Conservation (phyloP, 2,113 vertebrate genomes). For the Enhydra lutris region DNA sequence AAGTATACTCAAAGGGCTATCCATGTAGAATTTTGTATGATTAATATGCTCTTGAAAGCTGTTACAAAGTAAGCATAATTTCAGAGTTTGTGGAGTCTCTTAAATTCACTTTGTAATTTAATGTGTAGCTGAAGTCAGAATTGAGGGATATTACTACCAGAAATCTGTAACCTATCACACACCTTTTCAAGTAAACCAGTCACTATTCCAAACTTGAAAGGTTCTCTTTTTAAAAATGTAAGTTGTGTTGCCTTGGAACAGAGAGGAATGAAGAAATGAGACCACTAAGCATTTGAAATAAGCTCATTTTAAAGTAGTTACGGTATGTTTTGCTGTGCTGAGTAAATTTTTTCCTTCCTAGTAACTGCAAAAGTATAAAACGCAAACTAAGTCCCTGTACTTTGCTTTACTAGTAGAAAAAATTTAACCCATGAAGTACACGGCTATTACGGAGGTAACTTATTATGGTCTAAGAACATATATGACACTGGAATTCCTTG, state of each 20-base stretch:
- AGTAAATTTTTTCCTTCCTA: slow-evolving; percentile 9
- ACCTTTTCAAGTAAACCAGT: slow-evolving; percentile 8
- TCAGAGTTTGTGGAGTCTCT: not conserved
- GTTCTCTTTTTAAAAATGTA: not conserved
- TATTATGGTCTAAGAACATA: not conserved
- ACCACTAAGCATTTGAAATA: not conserved
- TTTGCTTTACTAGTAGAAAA: not conserved
- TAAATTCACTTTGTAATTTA: not conserved
- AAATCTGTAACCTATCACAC: not conserved
- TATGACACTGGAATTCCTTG: not conserved
- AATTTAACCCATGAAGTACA: not conserved
- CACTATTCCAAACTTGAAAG: not conserved
- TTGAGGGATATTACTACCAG: not conserved
- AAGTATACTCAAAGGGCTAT: not conserved
- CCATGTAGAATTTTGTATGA: not conserved
- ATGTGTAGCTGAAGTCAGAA: not conserved
- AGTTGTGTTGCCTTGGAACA: not conserved
- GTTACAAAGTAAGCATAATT: not conserved
- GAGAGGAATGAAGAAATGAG: not conserved
- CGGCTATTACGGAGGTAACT: not conserved
- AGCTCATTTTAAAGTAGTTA: not conserved
- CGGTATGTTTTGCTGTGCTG: not conserved
- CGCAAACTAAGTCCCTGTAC: not conserved
- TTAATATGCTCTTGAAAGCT: slow-evolving; percentile 21
- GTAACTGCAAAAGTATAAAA: slow-evolving; percentile 36